These are phyloP conservation scores for Vireo griseus DNA, from an alignment of 2,797 vertebrate species.

Conservation along the genomic window DNA sequence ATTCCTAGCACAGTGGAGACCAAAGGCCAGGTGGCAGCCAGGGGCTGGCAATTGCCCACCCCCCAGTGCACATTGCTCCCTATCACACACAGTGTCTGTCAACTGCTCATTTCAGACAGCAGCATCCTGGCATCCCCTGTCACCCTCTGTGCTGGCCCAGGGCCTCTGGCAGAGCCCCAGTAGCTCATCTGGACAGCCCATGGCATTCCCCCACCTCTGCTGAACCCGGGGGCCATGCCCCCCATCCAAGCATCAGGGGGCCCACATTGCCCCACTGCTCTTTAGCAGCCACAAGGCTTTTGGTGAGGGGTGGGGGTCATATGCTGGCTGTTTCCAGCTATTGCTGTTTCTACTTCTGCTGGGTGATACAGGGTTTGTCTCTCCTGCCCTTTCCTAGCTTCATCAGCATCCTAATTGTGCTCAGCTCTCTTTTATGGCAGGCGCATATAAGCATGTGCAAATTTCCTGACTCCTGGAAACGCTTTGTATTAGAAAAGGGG, in stretches of 20 bases:
- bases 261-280: not conserved
- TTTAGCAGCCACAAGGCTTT: not conserved
- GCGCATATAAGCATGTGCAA: not conserved
- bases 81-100: not conserved
- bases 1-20: not conserved
- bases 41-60: accelerated
- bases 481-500: not conserved
- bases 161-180: not conserved
- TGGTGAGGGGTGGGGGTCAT: accelerated
- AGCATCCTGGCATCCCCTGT: not conserved
- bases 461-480: not conserved
- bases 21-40: accelerated
- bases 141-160: accelerated
- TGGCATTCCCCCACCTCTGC: not conserved
- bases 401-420: not conserved
- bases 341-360: not conserved
- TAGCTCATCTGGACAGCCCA: not conserved
- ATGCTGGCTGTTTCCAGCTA: not conserved
- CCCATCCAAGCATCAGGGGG: not conserved
- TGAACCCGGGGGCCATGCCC: accelerated
- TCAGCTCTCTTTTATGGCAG: not conserved
- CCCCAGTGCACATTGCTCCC: not conserved
- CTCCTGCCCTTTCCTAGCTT: not conserved
- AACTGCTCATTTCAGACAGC: not conserved
- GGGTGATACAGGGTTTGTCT: not conserved